A percentile compares a stretch with the other conserved stretches of the same genome.
These are phyloP conservation scores for Bugulina stolonifera DNA, from an alignment of 2,888 invertebrate species.

Conservation along the genomic window DNA sequence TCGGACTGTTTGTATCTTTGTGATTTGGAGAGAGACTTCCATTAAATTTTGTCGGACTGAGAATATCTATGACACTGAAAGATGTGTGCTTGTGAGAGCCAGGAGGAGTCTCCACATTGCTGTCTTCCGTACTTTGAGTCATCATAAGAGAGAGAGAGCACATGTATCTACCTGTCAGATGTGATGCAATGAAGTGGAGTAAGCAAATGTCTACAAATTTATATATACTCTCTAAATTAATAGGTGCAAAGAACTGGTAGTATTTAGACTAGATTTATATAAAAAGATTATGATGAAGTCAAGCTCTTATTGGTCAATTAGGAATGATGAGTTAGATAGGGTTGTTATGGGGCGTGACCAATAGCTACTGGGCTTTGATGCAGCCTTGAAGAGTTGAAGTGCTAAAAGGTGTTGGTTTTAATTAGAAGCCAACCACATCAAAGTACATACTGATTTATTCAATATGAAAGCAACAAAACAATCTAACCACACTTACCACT, in stretches of 20 bases:
- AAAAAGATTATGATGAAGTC: too few relatives aligned
- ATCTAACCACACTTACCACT: slow-evolving; percentile 2
- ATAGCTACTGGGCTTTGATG: background rate
- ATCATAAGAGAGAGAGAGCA: too few relatives aligned
- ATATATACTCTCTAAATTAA: too few relatives aligned
- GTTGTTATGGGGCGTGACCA: background rate
- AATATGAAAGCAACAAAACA: slow-evolving; percentile 15
- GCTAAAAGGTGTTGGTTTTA: slow-evolving; percentile 22
- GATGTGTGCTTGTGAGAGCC: slow-evolving; percentile 11
- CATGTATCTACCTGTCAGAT: too few relatives aligned
- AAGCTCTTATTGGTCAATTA: too few relatives aligned
- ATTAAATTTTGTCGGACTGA: slow-evolving; percentile 23
- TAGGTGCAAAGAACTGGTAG: too few relatives aligned
- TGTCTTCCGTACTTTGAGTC: background rate
- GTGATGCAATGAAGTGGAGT: too few relatives aligned
- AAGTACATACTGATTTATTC: slow-evolving; percentile 1
- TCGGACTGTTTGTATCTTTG: background rate
- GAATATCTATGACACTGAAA: slow-evolving; percentile 14
- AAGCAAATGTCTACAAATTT: too few relatives aligned
- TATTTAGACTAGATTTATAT: too few relatives aligned
- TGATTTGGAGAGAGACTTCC: background rate
- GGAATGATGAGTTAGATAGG: too few relatives aligned
- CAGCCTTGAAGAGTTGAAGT: background rate
- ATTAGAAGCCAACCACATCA: slow-evolving; percentile 18
- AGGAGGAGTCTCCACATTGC: background rate